Conservation (phyloP, 2,888 invertebrate genomes). For the Anagyrus pseudococci region DNA sequence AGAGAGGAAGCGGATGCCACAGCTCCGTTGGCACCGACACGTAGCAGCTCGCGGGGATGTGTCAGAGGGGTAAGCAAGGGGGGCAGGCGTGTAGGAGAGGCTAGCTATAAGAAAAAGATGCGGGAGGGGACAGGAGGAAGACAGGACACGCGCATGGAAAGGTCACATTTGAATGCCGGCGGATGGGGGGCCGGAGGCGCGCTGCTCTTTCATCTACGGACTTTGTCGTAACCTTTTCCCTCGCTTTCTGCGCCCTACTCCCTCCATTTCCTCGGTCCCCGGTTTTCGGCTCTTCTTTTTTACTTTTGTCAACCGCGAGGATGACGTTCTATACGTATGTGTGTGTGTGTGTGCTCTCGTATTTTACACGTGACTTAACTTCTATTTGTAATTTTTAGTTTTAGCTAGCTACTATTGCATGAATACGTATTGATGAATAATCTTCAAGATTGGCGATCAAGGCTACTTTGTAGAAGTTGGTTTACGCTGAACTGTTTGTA, state of each 20-base stretch:
- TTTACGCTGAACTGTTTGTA: too few relatives aligned
- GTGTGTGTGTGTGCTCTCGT: too few relatives aligned
- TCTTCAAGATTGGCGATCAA: too few relatives aligned
- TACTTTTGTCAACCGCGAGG: not conserved
- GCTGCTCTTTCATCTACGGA: constrained; percentile 52
- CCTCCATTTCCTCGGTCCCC: constrained; percentile 1
- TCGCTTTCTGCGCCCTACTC: constrained; percentile 31
- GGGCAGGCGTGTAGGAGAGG: too few relatives aligned
- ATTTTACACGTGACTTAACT: too few relatives aligned
- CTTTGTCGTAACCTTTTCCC: constrained; percentile 41
- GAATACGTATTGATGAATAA: too few relatives aligned
- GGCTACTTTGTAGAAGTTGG: too few relatives aligned
- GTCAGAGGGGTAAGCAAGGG: too few relatives aligned
- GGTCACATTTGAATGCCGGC: constrained; percentile 58
- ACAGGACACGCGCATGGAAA: constrained; percentile 47
- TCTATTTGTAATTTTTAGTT: too few relatives aligned
- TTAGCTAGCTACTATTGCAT: too few relatives aligned
- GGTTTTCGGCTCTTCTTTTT: not conserved
- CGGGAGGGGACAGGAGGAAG: constrained; percentile 40
- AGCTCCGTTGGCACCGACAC: constrained; percentile 6
- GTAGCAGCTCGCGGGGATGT: constrained; percentile 33
- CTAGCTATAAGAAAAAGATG: constrained; percentile 48
- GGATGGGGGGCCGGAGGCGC: constrained; percentile 42
- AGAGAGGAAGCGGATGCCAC: not conserved
- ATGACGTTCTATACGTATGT: too few relatives aligned